phyloP scores from a whole-genome alignment of 1,140 invertebrate species.

The Trichoplusia ni region DNA sequence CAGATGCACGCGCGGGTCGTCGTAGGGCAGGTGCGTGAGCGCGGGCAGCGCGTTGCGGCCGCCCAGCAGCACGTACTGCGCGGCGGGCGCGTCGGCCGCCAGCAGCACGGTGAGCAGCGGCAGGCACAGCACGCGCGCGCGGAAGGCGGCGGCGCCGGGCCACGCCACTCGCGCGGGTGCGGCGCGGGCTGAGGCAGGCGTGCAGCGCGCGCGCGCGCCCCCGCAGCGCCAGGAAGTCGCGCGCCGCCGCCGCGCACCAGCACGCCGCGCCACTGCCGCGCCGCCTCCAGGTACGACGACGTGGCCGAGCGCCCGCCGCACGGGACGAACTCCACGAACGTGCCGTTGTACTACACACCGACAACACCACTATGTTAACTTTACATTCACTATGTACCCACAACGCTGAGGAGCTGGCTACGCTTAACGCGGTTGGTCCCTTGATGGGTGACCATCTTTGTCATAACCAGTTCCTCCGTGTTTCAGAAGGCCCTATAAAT shows the following conservation, averaged over 20 bases:
- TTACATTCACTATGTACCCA: too few relatives aligned
- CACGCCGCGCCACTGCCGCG: constrained; percentile 88
- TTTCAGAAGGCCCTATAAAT: too few relatives aligned
- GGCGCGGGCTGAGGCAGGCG: constrained; percentile 89
- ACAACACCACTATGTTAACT: background rate
- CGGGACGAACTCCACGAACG: constrained; percentile 85
- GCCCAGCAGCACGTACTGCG: constrained; percentile 89
- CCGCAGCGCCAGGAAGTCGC: constrained; percentile 85
- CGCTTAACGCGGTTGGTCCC: too few relatives aligned
- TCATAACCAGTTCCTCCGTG: too few relatives aligned
- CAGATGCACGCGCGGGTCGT: constrained; percentile 41
- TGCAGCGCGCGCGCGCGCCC: constrained; percentile 84
- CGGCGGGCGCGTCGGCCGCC: constrained; percentile 86
- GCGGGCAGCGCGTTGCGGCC: constrained; percentile 83
- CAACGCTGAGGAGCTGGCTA: too few relatives aligned
- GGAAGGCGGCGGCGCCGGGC: constrained; percentile 45
- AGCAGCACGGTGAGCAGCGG: constrained; percentile 90
- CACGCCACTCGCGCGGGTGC: too few relatives aligned
- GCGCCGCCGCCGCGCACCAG: constrained; percentile 88
- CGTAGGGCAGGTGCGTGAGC: constrained; percentile 60
- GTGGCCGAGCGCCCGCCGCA: constrained; percentile 80
- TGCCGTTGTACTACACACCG: constrained; percentile 81
- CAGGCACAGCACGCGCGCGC: constrained; percentile 90
- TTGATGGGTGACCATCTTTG: too few relatives aligned
- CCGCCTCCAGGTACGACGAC: constrained; percentile 86